These are phyloP conservation scores for Galeruca laticollis DNA, from an alignment of 2,888 invertebrate species.

Conservation along the genomic window DNA sequence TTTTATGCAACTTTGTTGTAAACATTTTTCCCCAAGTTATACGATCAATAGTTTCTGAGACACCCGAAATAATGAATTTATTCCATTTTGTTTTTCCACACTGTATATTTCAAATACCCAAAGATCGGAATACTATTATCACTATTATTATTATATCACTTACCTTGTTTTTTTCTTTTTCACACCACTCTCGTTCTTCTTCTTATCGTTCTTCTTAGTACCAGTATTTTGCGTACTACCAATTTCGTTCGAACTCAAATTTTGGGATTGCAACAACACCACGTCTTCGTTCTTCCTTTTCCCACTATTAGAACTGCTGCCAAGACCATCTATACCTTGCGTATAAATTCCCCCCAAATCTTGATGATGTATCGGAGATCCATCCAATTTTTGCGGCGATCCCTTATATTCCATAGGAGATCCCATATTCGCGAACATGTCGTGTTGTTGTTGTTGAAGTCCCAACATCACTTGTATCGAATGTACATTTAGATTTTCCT, in stretches of 20 bases:
- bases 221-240: constrained; percentile 57
- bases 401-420: constrained; percentile 67
- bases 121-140: too few species aligned
- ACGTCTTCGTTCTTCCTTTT: constrained; percentile 65
- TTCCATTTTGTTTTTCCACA: too few species aligned
- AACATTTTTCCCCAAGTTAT: too few species aligned
- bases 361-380: constrained; percentile 64
- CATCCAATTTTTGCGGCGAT: constrained; percentile 66
- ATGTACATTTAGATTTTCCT: constrained; percentile 71
- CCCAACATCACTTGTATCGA: constrained; percentile 79
- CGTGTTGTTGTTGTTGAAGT: constrained; percentile 68
- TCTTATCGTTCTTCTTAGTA: constrained; percentile 67
- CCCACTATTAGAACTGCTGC: constrained; percentile 52
- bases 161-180: constrained; percentile 95
- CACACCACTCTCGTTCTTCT: constrained; percentile 83
- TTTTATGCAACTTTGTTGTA: too few species aligned
- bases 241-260: constrained; percentile 63
- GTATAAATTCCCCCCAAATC: constrained; percentile 63
- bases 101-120: too few species aligned
- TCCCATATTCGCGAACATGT: constrained; percentile 66
- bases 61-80: too few species aligned
- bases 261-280: constrained; percentile 67
- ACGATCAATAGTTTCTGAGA: too few species aligned
- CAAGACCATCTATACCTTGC: constrained; percentile 57
- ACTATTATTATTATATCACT: too few species aligned